These are phyloP conservation scores for Neoscelio sp. DNA, from an alignment of 2,888 invertebrate species.

Conservation along the genomic window DNA sequence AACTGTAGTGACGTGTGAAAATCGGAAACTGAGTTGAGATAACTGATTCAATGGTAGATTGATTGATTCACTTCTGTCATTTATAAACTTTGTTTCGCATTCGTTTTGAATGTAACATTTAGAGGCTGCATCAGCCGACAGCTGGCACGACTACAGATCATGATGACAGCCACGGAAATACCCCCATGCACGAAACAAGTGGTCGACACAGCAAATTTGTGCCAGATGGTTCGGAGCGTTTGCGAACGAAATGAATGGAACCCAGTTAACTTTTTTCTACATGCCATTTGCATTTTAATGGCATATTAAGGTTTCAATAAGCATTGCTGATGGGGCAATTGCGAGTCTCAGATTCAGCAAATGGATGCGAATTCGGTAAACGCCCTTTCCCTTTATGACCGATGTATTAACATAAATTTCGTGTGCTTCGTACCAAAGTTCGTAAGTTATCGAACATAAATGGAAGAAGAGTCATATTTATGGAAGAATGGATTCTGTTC, in stretches of 20 bases:
- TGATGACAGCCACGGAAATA: slow-evolving; percentile 56
- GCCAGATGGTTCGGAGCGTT: slow-evolving; percentile 56
- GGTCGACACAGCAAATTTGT: slow-evolving; percentile 50
- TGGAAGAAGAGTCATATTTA: slow-evolving; percentile 10
- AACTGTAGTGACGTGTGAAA: not conserved
- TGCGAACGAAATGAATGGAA: slow-evolving; percentile 39
- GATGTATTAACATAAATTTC: slow-evolving; percentile 42
- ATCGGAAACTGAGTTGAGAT: not conserved
- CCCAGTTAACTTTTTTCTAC: slow-evolving; percentile 51
- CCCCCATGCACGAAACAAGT: slow-evolving; percentile 47
- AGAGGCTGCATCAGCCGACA: slow-evolving; percentile 42
- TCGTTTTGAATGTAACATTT: slow-evolving; percentile 5
- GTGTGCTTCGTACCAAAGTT: slow-evolving; percentile 10
- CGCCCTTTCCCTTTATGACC: slow-evolving; percentile 13
- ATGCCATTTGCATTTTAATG: slow-evolving; percentile 63
- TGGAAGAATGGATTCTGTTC: slow-evolving; percentile 24
- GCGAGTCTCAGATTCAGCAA: slow-evolving; percentile 30
- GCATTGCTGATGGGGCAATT: slow-evolving; percentile 31
- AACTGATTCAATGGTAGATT: slow-evolving; percentile 1
- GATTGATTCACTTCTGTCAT: slow-evolving; percentile 25
- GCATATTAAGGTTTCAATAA: slow-evolving; percentile 53
- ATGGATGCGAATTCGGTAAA: slow-evolving; percentile 27
- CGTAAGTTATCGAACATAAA: not conserved
- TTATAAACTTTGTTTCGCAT: slow-evolving; percentile 22
- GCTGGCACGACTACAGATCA: slow-evolving; percentile 61